Evolutionary conservation across 2,888 invertebrate genomes (phyloP).

Genomic region (Phlogophora meticulosa): DNA sequence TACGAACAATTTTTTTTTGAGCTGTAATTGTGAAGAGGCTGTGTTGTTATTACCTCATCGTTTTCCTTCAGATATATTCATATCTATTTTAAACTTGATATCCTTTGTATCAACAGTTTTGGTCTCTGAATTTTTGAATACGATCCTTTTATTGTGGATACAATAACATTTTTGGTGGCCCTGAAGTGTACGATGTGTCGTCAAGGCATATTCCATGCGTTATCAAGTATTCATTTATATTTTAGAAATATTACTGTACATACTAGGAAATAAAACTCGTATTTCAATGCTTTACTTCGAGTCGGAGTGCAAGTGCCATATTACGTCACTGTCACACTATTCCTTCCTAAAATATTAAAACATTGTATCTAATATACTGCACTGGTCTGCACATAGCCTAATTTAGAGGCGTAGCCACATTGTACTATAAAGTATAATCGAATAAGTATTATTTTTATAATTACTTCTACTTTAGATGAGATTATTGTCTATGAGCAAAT

Average conservation of each 20-base stretch:
- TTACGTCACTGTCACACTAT: slow-evolving; percentile 18
- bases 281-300: slow-evolving; percentile 6
- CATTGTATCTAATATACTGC: slow-evolving; percentile 28
- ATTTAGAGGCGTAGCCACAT: slow-evolving; percentile 19
- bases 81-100: slow-evolving; percentile 2
- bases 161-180: not conserved
- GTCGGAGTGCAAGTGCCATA: not conserved
- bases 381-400: slow-evolving; percentile 25
- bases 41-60: slow-evolving; percentile 9
- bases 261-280: not conserved
- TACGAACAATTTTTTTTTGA: not conserved
- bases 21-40: slow-evolving; percentile 17
- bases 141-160: not conserved
- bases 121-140: not conserved
- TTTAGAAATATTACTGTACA: slow-evolving; percentile 19
- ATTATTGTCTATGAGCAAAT: slow-evolving; percentile 32
- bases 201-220: not conserved
- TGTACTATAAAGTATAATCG: slow-evolving; percentile 5
- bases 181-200: not conserved
- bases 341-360: slow-evolving; percentile 20
- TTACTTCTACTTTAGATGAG: slow-evolving; percentile 25
- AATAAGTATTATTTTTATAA: not conserved
- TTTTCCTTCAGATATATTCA: slow-evolving; percentile 3
- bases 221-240: not conserved
- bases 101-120: slow-evolving; percentile 9